Evolutionary conservation across 2,888 invertebrate species (phyloP).

Genomic region (Opisthograptis luteolata): DNA sequence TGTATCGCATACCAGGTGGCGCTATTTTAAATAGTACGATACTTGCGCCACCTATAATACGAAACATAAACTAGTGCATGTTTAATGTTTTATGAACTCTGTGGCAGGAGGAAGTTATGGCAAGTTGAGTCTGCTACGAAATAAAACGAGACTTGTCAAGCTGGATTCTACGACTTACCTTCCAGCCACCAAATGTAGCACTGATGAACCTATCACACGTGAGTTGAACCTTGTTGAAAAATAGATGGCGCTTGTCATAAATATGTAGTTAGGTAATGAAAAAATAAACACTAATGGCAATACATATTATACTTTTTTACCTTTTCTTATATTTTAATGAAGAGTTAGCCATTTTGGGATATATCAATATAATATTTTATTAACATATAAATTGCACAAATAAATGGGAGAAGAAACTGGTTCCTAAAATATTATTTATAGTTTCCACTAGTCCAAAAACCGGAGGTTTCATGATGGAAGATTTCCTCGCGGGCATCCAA

Average conservation of each 20-base stretch:
- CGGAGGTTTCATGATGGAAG: too few relatives aligned
- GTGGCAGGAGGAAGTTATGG: background rate
- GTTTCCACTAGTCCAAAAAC: too few relatives aligned
- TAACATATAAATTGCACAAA: too few relatives aligned
- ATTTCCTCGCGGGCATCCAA: too few relatives aligned
- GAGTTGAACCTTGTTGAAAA: conserved; percentile 10
- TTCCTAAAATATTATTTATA: too few relatives aligned
- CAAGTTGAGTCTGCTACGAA: conserved; percentile 2
- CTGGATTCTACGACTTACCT: background rate
- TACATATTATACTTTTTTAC: conserved; percentile 6
- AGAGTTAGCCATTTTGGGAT: too few relatives aligned
- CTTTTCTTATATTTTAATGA: too few relatives aligned
- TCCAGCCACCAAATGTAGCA: conserved; percentile 40
- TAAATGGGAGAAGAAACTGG: too few relatives aligned
- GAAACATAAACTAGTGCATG: background rate
- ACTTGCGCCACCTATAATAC: background rate
- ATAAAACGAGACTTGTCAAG: background rate
- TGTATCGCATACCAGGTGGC: too few relatives aligned
- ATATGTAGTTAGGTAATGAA: too few relatives aligned
- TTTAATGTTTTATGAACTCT: too few relatives aligned
- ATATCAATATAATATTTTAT: too few relatives aligned
- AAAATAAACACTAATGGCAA: background rate
- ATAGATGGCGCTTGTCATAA: conserved; percentile 1
- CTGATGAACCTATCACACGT: conserved; percentile 28
- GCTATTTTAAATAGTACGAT: background rate